These are phyloP conservation scores for Leptothorax acervorum DNA, from an alignment of 2,888 invertebrate species.

Conservation along the genomic window DNA sequence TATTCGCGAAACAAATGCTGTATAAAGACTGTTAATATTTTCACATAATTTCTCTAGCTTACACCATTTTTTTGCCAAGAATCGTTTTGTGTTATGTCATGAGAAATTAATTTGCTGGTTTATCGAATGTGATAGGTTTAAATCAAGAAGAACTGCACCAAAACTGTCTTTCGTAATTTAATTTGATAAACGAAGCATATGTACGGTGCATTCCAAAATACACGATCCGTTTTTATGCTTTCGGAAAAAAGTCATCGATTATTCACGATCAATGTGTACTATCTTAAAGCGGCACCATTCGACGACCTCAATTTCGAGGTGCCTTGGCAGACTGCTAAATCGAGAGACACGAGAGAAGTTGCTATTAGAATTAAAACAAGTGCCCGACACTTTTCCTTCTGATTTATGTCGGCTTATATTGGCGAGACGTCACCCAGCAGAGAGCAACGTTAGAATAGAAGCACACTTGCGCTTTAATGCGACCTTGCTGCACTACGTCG, in stretches of 20 bases:
- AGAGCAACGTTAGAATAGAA: conserved; percentile 8
- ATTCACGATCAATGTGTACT: conserved; percentile 22
- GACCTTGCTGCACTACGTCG: conserved; percentile 22
- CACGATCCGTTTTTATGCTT: background rate
- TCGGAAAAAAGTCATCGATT: conserved; percentile 11
- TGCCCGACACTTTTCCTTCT: background rate
- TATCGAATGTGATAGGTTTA: background rate
- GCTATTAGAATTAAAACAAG: conserved; percentile 19
- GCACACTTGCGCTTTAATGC: conserved; percentile 46
- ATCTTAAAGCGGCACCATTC: conserved; percentile 42
- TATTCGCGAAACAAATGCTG: background rate
- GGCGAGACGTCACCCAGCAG: background rate
- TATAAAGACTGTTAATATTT: background rate
- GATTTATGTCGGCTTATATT: background rate
- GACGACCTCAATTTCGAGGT: conserved; percentile 30
- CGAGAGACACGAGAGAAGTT: background rate
- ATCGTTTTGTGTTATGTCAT: background rate
- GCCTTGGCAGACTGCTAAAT: conserved; percentile 8
- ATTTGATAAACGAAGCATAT: background rate
- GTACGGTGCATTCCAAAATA: conserved; percentile 10
- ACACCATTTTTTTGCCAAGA: background rate
- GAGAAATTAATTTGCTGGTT: background rate
- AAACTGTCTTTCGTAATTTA: conserved; percentile 5
- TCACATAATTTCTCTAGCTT: background rate
- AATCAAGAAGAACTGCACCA: background rate